phyloP scores from a whole-genome alignment of 1,140 invertebrate genomes.

The Ectropis grisescens region DNA sequence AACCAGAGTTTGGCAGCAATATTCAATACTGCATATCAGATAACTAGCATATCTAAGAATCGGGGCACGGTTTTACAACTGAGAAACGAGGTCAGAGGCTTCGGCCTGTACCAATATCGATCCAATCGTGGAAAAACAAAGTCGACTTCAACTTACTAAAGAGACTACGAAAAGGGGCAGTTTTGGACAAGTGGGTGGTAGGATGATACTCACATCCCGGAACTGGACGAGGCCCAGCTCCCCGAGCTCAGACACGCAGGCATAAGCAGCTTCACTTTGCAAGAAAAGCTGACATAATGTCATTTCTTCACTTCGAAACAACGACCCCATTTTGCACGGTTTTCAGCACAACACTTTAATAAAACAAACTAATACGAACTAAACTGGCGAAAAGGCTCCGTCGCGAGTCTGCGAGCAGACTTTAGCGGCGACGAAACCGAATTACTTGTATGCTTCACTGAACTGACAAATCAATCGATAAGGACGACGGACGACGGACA shows the following conservation, averaged over 20 bases:
- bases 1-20: background rate
- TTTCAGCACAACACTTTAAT: conserved; percentile 32
- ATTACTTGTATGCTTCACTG: conserved; percentile 19
- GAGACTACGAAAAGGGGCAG: conserved; percentile 18
- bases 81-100: conserved; percentile 19
- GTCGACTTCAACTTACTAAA: no score
- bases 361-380: conserved; percentile 20
- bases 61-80: conserved; percentile 6
- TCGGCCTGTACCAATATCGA: no score
- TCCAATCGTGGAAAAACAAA: no score
- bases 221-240: conserved; percentile 95
- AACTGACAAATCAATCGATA: conserved; percentile 39
- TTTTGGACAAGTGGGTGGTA: no score
- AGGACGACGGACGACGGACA: conserved; percentile 19
- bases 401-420: conserved; percentile 54
- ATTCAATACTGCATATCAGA: conserved; percentile 2
- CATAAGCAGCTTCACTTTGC: conserved; percentile 94
- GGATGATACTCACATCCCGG: conserved; percentile 84
- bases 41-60: conserved; percentile 1
- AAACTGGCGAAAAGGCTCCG: conserved; percentile 28
- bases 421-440: conserved; percentile 49
- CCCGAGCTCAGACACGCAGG: conserved; percentile 92
- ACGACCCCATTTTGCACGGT: conserved; percentile 75
- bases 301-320: conserved; percentile 95
- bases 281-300: conserved; percentile 93